Evolutionary conservation across 1,140 invertebrate genomes (phyloP).

Genomic region (Trachymyrmex cornetzi): DNA sequence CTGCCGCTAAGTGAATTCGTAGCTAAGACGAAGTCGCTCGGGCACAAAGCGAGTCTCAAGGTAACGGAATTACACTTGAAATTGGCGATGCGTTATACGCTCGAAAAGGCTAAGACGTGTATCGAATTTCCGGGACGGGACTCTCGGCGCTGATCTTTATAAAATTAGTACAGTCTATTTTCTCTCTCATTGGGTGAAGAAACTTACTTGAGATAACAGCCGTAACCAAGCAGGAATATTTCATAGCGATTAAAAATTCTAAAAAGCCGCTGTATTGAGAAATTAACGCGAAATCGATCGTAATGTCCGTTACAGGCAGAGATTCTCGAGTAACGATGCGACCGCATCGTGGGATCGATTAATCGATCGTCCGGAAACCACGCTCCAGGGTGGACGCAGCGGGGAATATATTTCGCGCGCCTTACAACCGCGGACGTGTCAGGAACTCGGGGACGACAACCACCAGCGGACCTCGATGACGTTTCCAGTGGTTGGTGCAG

Average conservation of each 20-base stretch:
- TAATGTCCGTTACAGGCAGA: neutral
- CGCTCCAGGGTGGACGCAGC: too few relatives aligned
- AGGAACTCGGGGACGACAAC: slow-evolving; percentile 68
- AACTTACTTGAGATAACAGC: neutral
- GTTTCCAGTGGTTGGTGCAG: slow-evolving; percentile 57
- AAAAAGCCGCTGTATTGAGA: neutral
- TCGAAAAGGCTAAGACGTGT: slow-evolving; percentile 38
- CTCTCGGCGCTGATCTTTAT: slow-evolving; percentile 24
- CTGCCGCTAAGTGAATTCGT: slow-evolving; percentile 53
- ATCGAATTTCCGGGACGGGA: slow-evolving; percentile 36
- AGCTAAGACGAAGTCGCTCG: slow-evolving; percentile 33
- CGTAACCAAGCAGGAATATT: neutral
- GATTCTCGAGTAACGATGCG: neutral
- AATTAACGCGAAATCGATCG: slow-evolving; percentile 27
- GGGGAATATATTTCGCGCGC: slow-evolving; percentile 33
- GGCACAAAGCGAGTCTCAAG: slow-evolving; percentile 49
- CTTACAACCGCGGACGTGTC: slow-evolving; percentile 52
- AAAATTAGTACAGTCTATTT: slow-evolving; percentile 3
- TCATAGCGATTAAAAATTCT: neutral
- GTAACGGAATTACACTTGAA: slow-evolving; percentile 58
- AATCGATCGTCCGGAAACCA: slow-evolving; percentile 12
- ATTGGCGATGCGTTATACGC: slow-evolving; percentile 53
- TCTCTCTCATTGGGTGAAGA: neutral
- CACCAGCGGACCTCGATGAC: slow-evolving; percentile 61
- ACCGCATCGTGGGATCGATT: slow-evolving; percentile 27